Base-by-base conservation (phyloP, 2,888 invertebrate genomes). In the Drosophila paranaensis region DNA sequence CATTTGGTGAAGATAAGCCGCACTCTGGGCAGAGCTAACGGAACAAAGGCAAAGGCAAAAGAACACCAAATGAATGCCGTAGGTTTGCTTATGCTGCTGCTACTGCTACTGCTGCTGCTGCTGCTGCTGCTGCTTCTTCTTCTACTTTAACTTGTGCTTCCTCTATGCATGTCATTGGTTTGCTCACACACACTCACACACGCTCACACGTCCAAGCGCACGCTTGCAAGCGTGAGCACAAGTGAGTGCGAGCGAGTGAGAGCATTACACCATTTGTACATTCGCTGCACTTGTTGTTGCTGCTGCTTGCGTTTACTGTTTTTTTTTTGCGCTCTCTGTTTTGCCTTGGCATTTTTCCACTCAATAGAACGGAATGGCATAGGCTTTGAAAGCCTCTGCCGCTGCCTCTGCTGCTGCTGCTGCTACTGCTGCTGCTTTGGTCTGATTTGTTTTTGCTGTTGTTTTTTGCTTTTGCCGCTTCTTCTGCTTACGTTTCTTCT, bases 311-410 rank as follows among this genome's bases (percentile, higher is more conserved):
- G 39, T 57, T 40, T 56, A 35, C 33, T 54, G 14, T 55, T 42
- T 45, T 57, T 45, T 57, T 39, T 45, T 33, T 42, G 46, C 33
- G 9, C 25, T 43, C 6, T 43, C 43, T 61, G 71, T 39, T 68
- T 70, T 64, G 54, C 78, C 66, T 69, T 74, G 70, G 79, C 69
- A 75, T 81, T 85, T 83, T 87, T 79, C 81, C 75, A 74, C 68
- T 87, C 82, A 87, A 84, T 87, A 79, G 74, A 77, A 68, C 72
- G 58, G 67, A 64, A 73, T 55, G 65, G 53, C 61, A 63, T 72
- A 68, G 71, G 72, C 69, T 65, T 62, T 79, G 54, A 67, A 70
- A 60, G 77, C 64, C 42, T 43, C 46, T 50, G 48, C 54, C 20
- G 46, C 56, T 33, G 37, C 35, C 33, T 9, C 51, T 25, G 20